phyloP scores from a whole-genome alignment of 1,140 invertebrate species.

The Zophobas atratus region DNA sequence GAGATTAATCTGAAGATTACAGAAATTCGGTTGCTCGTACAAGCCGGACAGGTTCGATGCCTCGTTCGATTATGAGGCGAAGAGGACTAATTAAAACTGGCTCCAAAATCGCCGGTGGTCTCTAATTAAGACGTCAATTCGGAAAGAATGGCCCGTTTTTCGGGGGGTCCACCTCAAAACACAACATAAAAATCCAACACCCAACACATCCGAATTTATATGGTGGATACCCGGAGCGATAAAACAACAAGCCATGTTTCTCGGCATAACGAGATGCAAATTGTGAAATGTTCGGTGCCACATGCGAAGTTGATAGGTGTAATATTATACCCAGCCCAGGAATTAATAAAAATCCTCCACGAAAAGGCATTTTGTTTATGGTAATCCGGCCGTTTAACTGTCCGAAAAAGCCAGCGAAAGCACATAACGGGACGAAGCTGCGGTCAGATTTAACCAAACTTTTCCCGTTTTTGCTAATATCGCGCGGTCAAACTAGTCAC shows the following conservation, averaged over 20 bases:
- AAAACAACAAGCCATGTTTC: slow-evolving; percentile 23
- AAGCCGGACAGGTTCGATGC: not conserved
- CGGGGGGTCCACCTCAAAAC: slow-evolving; percentile 5
- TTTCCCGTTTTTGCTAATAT: no score
- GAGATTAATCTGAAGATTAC: no score
- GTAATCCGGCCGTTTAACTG: not conserved
- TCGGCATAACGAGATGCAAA: slow-evolving; percentile 14
- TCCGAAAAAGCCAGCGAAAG: no score
- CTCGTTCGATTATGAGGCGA: not conserved
- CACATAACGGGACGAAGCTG: not conserved
- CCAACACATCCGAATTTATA: not conserved
- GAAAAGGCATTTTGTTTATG: not conserved
- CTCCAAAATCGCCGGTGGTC: slow-evolving; percentile 23
- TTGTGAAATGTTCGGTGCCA: not conserved
- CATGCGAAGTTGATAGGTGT: not conserved
- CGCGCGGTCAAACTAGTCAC: no score
- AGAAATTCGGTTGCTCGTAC: not conserved
- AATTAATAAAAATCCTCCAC: slow-evolving; percentile 7
- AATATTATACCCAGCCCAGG: slow-evolving; percentile 47
- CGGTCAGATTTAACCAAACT: no score
- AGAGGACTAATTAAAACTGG: slow-evolving; percentile 26
- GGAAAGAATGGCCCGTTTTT: slow-evolving; percentile 18
- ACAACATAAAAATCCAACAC: slow-evolving; percentile 3
- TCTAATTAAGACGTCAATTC: slow-evolving; percentile 42
- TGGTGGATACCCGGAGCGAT: slow-evolving; percentile 18